A percentile compares a stretch with the other conserved stretches of the same genome.
Evolutionary conservation across 2,888 invertebrate genomes (phyloP).

Genomic region (Tachina grossa): DNA sequence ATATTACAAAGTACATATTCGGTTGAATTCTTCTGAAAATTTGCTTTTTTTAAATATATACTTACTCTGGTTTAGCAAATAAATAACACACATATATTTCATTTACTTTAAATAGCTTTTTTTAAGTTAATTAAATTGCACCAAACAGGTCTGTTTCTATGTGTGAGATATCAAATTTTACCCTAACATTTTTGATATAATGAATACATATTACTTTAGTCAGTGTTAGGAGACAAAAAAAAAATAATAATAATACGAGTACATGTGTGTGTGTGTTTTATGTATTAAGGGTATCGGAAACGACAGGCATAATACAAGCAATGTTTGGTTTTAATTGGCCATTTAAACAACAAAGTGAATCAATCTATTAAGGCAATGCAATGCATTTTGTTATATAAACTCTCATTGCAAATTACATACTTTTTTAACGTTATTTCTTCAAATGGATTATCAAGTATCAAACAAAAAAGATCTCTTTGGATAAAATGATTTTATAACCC

Average conservation of each 20-base stretch:
- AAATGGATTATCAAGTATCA: slow-evolving; percentile 54
- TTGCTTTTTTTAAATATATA: not conserved
- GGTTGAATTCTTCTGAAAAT: not conserved
- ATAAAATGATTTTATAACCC: slow-evolving; percentile 63
- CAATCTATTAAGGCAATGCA: slow-evolving; percentile 45
- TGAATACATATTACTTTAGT: slow-evolving; percentile 24
- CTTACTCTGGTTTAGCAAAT: slow-evolving; percentile 19
- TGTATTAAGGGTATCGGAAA: slow-evolving; percentile 31
- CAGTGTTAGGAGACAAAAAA: slow-evolving; percentile 57
- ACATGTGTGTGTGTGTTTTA: slow-evolving; percentile 44
- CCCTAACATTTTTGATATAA: slow-evolving; percentile 20
- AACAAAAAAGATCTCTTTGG: slow-evolving; percentile 53
- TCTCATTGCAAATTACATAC: slow-evolving; percentile 39
- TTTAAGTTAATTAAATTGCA: not conserved
- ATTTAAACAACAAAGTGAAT: slow-evolving; percentile 50
- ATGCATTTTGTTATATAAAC: slow-evolving; percentile 52
- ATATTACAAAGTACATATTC: not conserved
- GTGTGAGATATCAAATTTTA: not conserved
- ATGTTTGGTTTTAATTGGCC: slow-evolving; percentile 52
- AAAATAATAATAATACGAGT: slow-evolving; percentile 33
- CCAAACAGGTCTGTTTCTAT: slow-evolving; percentile 7
- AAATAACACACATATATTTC: not conserved
- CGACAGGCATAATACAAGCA: slow-evolving; percentile 67
- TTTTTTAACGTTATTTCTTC: slow-evolving; percentile 36
- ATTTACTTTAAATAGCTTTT: slow-evolving; percentile 14